Conservation (phyloP, 2,888 invertebrate genomes). For the Diachrysia chrysitis region DNA sequence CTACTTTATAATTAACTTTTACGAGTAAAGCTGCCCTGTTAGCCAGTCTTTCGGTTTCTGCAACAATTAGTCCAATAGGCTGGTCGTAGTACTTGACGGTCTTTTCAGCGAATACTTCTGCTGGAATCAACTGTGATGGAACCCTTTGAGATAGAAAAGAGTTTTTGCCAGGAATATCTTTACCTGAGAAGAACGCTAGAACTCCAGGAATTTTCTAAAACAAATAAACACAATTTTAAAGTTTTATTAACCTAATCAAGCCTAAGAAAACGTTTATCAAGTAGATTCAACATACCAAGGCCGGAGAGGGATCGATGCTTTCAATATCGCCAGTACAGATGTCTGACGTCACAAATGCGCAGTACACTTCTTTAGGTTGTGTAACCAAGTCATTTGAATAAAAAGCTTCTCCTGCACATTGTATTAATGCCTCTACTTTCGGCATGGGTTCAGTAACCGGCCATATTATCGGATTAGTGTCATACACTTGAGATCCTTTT, state of each 20-base stretch:
- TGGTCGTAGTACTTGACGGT: conserved; percentile 91
- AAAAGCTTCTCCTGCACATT: conserved; percentile 91
- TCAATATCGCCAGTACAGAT: conserved; percentile 89
- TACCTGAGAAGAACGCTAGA: conserved; percentile 90
- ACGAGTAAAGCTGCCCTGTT: conserved; percentile 89
- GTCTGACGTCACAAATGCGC: conserved; percentile 90
- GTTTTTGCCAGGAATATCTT: conserved; percentile 92
- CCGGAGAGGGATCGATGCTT: conserved; percentile 90
- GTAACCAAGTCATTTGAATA: conserved; percentile 91
- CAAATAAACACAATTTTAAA: neutral
- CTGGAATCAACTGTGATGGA: conserved; percentile 61
- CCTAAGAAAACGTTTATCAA: neutral
- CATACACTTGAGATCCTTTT: conserved; percentile 90
- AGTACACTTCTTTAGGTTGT: conserved; percentile 90
- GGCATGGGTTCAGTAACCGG: conserved; percentile 91
- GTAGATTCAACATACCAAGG: conserved; percentile 85
- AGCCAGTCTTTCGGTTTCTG: conserved; percentile 88
- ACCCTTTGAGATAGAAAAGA: conserved; percentile 78
- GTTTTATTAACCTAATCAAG: neutral
- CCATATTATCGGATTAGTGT: conserved; percentile 90
- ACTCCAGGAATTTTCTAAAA: conserved; percentile 91
- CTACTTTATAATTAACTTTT: conserved; percentile 86
- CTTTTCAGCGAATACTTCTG: conserved; percentile 87
- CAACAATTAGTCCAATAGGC: conserved; percentile 91
- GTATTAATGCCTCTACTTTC: conserved; percentile 90